Conservation (phyloP, 92 coral and sea anemone species). For the Porites cylindrica region DNA sequence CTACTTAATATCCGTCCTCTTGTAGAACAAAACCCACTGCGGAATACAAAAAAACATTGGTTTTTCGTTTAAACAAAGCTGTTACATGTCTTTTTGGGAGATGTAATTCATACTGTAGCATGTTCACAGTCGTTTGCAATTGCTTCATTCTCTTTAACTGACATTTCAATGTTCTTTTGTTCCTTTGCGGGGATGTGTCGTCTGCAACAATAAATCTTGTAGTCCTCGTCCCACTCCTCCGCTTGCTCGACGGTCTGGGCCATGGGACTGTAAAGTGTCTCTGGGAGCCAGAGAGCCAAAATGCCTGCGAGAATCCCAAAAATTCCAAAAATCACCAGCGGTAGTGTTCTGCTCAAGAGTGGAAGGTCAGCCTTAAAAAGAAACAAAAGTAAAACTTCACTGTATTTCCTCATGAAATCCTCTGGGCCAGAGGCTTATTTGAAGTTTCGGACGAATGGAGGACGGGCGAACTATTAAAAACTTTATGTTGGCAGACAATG, state of each 20-base stretch:
- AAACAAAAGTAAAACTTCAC: too few species aligned
- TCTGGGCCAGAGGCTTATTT: too few species aligned
- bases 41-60: too few species aligned
- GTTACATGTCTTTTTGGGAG: not conserved
- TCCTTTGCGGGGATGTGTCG: not conserved
- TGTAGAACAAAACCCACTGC: too few species aligned
- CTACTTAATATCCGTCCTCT: too few species aligned
- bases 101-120: not conserved
- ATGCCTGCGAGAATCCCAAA: constrained; percentile 81
- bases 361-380: constrained; percentile 65
- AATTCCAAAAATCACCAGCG: constrained; percentile 81
- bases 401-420: too few species aligned
- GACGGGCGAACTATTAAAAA: too few species aligned
- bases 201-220: constrained; percentile 54
- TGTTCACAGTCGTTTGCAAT: not conserved
- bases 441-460: too few species aligned
- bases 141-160: not conserved
- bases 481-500: too few species aligned
- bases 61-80: not conserved
- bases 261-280: constrained; percentile 87
- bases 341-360: constrained; percentile 55
- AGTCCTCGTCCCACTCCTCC: constrained; percentile 87
- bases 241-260: constrained; percentile 87
- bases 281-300: constrained; percentile 83
- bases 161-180: not conserved